Base-by-base conservation (phyloP, 2,113 vertebrate species). In the Pardalotus punctatus region DNA sequence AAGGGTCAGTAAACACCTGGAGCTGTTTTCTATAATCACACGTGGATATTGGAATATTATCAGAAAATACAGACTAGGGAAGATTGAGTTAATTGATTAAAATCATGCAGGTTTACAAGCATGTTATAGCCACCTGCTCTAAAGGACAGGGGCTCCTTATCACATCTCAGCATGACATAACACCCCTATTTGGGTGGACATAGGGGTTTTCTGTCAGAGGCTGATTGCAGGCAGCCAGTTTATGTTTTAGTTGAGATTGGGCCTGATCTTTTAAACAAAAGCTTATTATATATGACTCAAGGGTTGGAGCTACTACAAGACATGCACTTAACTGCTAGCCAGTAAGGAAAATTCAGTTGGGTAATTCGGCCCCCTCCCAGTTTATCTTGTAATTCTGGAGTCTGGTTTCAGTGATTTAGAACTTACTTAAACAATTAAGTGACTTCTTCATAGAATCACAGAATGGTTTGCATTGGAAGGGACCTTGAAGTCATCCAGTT, bases 141-240 rank as follows among this genome's bases (percentile, higher is more conserved):
- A 64, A 54, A 54, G 48, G 33, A 27, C 20, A 40, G 51, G 7
- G 10, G 27, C 31, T 83, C 35, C 47, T 50, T 18, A 14, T 6
- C 40, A 5, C 6, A 0, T 15, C 29, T 5, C 53, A 45, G 27
- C 22, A 7, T 2, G 43, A 40, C 38, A 64, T 6, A 6, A 11
- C 5, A 18, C 9, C 35, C 33, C 61, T 36, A 0, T 25, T 6
- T 21, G 67, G 62, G 53, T 33, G n/a, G 38, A 24, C 33, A 8
- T 2, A 5, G 18, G 16, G 28, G 7, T 48, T 53, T 66, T n/a
- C 48, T 80, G 57, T 38, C 53, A 60, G 74, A 47, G 36, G 66
- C 18, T 8, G 20, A 31, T 0, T 14, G 65, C 35, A 35, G 14
- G 24, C 43, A 35, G 17, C 19, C 43, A 3, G 58, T 19, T 16